A percentile compares a stretch with the other conserved stretches of the same genome.
Conservation (phyloP, 2,797 vertebrate species). For the Capromys pilorides region DNA sequence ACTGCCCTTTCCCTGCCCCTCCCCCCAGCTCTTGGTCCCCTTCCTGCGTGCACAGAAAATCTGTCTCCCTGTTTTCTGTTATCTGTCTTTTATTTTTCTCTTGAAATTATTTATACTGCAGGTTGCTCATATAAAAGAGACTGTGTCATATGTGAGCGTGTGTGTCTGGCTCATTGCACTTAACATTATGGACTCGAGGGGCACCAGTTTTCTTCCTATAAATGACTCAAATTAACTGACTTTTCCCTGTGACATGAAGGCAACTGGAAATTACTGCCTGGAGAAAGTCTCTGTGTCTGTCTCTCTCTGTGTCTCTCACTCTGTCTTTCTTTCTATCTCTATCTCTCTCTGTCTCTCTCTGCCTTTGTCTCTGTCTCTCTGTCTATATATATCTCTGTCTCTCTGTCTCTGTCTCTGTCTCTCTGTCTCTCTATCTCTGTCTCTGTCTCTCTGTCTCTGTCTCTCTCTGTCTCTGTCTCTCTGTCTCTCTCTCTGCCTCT, state of each 20-base stretch:
- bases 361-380: no score
- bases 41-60: neutral
- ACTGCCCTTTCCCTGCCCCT: neutral
- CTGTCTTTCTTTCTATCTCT: neutral
- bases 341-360: no score
- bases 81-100: neutral
- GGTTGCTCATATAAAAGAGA: neutral
- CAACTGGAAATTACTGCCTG: fast-evolving
- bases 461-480: no score
- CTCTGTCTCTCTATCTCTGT: no score
- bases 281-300: no score
- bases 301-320: neutral
- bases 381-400: no score
- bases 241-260: neutral
- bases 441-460: no score
- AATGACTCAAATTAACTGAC: neutral
- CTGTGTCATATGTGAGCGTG: neutral
- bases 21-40: neutral
- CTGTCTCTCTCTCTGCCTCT: no score
- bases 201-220: neutral
- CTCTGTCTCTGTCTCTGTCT: no score
- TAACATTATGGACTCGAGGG: neutral
- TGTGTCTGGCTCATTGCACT: neutral
- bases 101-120: neutral
- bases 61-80: neutral